Conservation (phyloP, 2,797 vertebrate species). For the Syngnathus rostellatus region DNA sequence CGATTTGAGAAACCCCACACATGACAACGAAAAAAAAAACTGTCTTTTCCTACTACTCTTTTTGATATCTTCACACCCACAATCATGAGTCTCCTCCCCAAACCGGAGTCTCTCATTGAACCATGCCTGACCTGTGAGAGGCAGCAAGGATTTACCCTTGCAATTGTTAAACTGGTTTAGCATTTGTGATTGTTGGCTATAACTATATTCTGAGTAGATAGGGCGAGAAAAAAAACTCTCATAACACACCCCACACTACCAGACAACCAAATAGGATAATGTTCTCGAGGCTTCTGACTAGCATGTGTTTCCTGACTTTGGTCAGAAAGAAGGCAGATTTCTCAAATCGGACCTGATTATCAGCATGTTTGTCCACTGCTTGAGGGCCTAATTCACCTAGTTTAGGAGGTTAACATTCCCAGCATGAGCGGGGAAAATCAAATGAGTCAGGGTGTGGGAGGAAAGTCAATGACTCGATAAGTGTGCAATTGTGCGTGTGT, state of each 20-base stretch:
- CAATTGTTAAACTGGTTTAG: too few species aligned
- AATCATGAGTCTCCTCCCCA: background rate
- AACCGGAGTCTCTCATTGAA: too few species aligned
- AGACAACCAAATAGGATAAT: background rate
- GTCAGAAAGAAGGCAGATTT: background rate
- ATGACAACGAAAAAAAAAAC: background rate
- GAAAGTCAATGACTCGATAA: slow-evolving; percentile 51
- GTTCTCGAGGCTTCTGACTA: background rate
- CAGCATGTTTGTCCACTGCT: background rate
- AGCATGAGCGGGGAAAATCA: slow-evolving; percentile 14
- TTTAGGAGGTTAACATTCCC: slow-evolving; percentile 27
- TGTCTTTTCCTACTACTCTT: background rate
- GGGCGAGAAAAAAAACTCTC: background rate
- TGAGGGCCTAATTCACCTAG: slow-evolving; percentile 8
- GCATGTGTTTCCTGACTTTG: background rate
- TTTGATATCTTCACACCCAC: background rate
- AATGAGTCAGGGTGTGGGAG: slow-evolving; percentile 17
- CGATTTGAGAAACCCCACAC: background rate
- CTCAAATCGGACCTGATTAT: background rate
- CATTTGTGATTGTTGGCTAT: background rate
- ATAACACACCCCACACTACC: background rate
- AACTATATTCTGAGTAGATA: background rate
- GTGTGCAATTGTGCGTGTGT: slow-evolving; percentile 22
- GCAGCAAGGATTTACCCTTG: too few species aligned
- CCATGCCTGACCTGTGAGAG: too few species aligned